Evolutionary conservation across 2,797 vertebrate genomes (phyloP), one percentile per base, ranked within the genome.

Genomic region (Cyclopterus lumpus): DNA sequence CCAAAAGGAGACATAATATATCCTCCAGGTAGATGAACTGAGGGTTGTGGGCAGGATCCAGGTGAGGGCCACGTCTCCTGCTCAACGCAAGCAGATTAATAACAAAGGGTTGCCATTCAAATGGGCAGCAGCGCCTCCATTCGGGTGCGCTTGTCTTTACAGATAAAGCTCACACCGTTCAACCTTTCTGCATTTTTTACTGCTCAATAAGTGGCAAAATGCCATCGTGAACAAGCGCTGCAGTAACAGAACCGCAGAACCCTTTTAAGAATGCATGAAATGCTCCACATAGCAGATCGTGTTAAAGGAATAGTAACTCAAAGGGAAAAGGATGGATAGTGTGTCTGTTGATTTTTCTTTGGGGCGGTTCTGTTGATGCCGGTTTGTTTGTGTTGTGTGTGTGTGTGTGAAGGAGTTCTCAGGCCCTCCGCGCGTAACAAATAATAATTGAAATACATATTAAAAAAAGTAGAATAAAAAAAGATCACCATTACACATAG

Each of bases 261-360:
- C 49, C 77, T 68, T n/a, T 84, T 74, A 79, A 81, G 62, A 81
- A 81, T 72, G 72, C 60, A 85, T 73, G 71, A 83, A 67, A 59
- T 4, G n/a, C 44, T 81, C 38, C 62, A 26, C 30, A 38, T 42
- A 57, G 69, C 63, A 58, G 57, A 64, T 40, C 66, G 22, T 34
- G 55, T 63, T 44, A 46, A 75, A 67, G 75, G 61, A 67, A 22
- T 4, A 22, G 51, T 4, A 42, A 48, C 64, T 55, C 5, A 26
- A 44, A 54, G 42, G 18, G 22, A 4, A 32, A 51, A 55, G 34
- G 64, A 59, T 22, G 20, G 8, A 70, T 48, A 66, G 73, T 2
- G 38, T 76, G 73, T 61, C 57, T 67, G 71, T 55, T 28, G 44
- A 55, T 59, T 63, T 59, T 63, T 66, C 32, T 48, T 59, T 58